Evolutionary conservation across 2,888 invertebrate species (phyloP), one percentile per base, ranked within the genome.

Genomic region (Sarcophaga variegata): DNA sequence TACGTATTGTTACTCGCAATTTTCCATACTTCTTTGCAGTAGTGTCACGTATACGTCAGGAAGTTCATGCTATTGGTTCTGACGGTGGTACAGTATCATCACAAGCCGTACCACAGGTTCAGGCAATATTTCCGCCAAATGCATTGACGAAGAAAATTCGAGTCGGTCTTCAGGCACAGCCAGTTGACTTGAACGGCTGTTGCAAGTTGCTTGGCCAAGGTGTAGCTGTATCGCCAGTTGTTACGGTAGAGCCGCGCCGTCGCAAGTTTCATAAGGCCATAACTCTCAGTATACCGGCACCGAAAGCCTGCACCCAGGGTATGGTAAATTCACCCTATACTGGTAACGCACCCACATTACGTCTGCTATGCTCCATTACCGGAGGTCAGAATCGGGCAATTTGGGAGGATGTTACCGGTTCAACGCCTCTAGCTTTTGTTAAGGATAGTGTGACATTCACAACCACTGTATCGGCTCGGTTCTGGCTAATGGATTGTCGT

Each of bases 371-470:
- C 94, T 98, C 98, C 85, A 98, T 99, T 89, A 98, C 98, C 93
- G 99, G 99, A 86, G 99, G 99, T 3, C 97, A 98, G 89, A 97
- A 97, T 89, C 97, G 98, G 89, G 99, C 99, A 5, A 97, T 99
- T 90, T 99, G 99, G 99, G 99, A 99, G 93, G 99, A 99, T 94
- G 99, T 99, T 12, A 99, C 99, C 0, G 99, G 99, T 47, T 99
- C 99, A 67, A 99, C 99, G 1, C 99, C 99, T 14, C 95, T 99
- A 88, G 98, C 98, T 10, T 97, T 99, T 94, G 97, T 98, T 88
- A 98, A 98, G 90, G 98, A 99, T 93, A 98, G 98, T 92, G 99
- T 99, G 2, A 98, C 99, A 45, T 99, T 99, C 94, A 99, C 99
- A 12, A 99, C 99, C 11, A 99, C 99, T 0, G 99, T 99, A 0